These are phyloP conservation scores for Cybosia mesomella DNA, from an alignment of 2,888 invertebrate species.

Conservation along the genomic window DNA sequence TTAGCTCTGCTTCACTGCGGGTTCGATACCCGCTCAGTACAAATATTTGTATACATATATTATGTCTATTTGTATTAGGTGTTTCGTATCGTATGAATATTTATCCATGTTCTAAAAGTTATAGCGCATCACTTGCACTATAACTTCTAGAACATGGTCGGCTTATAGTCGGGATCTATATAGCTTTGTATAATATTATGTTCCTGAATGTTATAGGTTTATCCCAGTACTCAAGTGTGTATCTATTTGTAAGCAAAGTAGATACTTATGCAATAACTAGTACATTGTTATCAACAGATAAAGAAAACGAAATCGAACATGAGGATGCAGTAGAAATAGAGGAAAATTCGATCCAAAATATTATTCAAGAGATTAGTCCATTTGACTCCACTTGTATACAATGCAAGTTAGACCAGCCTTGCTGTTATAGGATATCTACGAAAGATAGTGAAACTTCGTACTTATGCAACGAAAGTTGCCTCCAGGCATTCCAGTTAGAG, in stretches of 20 bases:
- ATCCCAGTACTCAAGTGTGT: too few species aligned
- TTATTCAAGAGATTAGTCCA: conserved; percentile 76
- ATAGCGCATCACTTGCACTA: too few species aligned
- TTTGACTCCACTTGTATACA: conserved; percentile 77
- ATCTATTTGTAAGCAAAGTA: background rate
- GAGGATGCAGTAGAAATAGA: conserved; percentile 80
- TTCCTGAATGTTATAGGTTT: background rate
- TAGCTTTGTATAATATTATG: too few species aligned
- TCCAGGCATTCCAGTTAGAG: conserved; percentile 74
- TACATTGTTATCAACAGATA: conserved; percentile 64
- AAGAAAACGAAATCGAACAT: conserved; percentile 78
- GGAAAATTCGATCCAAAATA: conserved; percentile 65
- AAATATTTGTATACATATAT: too few species aligned
- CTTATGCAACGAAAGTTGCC: conserved; percentile 84
- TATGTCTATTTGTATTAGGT: too few species aligned
- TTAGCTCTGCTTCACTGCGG: too few species aligned
- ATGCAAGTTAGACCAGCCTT: conserved; percentile 71
- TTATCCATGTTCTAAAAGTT: background rate
- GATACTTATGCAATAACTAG: background rate
- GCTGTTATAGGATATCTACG: conserved; percentile 67
- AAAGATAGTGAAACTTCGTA: conserved; percentile 67
- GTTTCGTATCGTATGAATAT: too few species aligned
- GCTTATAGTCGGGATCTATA: too few species aligned
- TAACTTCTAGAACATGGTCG: too few species aligned
- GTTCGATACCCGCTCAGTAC: too few species aligned